Conservation (phyloP, 2,888 invertebrate species). For the Empis livida region DNA sequence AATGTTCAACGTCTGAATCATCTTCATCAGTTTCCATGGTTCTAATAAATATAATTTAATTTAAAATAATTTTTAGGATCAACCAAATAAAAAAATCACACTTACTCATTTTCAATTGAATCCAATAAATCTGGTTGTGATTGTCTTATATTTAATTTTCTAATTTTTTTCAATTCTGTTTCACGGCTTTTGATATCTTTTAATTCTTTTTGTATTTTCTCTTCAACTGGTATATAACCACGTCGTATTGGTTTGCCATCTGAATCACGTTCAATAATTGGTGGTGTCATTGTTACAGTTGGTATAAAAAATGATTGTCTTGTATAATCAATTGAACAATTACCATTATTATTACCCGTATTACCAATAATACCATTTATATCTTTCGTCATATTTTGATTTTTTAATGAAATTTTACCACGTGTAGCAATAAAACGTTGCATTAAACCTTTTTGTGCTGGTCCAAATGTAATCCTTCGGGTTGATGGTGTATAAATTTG, state of each 20-base stretch:
- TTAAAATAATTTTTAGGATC: background rate
- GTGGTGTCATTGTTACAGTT: slow-evolving; percentile 28
- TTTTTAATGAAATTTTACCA: slow-evolving; percentile 45
- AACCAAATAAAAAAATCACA: slow-evolving; percentile 2
- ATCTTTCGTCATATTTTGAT: slow-evolving; percentile 2
- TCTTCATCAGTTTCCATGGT: slow-evolving; percentile 41
- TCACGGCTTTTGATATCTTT: slow-evolving; percentile 73
- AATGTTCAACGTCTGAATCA: slow-evolving; percentile 47
- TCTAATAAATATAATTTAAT: slow-evolving; percentile 12
- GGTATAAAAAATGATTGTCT: slow-evolving; percentile 27
- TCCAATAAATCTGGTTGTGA: slow-evolving; percentile 51
- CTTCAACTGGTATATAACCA: slow-evolving; percentile 73
- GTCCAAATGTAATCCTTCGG: slow-evolving; percentile 50
- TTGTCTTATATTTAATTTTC: slow-evolving; percentile 45
- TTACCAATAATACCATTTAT: slow-evolving; percentile 2
- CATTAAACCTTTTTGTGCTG: slow-evolving; percentile 65
- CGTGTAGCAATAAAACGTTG: slow-evolving; percentile 70
- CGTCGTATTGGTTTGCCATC: slow-evolving; percentile 56
- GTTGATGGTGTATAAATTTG: slow-evolving; percentile 15
- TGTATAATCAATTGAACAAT: slow-evolving; percentile 10
- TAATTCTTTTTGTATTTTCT: slow-evolving; percentile 77
- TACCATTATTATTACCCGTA: slow-evolving; percentile 8
- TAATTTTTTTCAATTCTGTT: slow-evolving; percentile 59
- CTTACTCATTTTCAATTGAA: slow-evolving; percentile 44
- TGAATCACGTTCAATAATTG: slow-evolving; percentile 41